These are phyloP conservation scores for Phyllotis vaccarum DNA, from an alignment of 2,797 vertebrate genomes.

Conservation along the genomic window DNA sequence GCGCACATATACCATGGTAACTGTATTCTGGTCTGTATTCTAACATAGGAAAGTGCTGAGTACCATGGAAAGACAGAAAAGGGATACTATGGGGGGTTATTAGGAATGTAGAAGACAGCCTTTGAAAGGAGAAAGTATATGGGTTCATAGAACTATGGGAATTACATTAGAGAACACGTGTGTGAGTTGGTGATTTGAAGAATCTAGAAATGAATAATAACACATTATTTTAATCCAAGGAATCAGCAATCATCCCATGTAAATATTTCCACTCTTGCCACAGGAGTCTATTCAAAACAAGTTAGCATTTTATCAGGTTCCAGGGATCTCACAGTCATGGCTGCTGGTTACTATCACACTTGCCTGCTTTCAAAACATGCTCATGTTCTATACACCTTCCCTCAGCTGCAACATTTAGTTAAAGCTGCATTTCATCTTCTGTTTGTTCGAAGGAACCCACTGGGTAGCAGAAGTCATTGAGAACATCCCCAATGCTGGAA, in stretches of 20 bases:
- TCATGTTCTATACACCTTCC: constrained; percentile 1
- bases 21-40: background rate
- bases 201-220: background rate
- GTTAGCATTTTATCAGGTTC: background rate
- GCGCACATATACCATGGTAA: background rate
- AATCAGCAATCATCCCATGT: background rate
- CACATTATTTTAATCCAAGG: background rate
- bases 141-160: background rate
- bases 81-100: background rate
- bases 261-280: background rate
- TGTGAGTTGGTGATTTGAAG: background rate
- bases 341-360: background rate
- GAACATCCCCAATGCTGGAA: constrained; percentile 81
- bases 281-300: background rate
- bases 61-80: background rate
- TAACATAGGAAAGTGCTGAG: background rate
- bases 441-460: constrained; percentile 85
- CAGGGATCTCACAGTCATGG: background rate
- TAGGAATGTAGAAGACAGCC: background rate
- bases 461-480: constrained; percentile 88
- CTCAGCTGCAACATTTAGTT: background rate
- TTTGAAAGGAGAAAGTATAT: background rate
- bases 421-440: background rate
- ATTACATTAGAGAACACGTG: background rate
- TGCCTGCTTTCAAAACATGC: background rate